phyloP scores from a whole-genome alignment of 2,113 vertebrate species.

The Steatornis caripensis region DNA sequence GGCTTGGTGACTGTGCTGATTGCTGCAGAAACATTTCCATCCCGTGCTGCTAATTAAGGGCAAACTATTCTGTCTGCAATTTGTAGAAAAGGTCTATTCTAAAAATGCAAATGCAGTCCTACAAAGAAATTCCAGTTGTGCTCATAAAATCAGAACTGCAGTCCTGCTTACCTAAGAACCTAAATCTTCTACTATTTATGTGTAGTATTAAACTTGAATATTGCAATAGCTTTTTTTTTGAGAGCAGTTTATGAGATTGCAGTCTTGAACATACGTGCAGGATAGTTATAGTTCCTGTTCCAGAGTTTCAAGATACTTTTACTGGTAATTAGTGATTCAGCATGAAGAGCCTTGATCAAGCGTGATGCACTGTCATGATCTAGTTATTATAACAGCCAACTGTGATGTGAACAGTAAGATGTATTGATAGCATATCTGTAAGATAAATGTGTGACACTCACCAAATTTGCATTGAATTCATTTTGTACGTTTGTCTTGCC shows the following conservation, averaged over 20 bases:
- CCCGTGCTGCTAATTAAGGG: background rate
- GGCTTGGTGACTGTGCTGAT: background rate
- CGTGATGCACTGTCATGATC: background rate
- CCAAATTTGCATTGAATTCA: background rate
- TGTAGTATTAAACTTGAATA: background rate
- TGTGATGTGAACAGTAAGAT: background rate
- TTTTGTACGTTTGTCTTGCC: background rate
- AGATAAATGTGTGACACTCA: background rate
- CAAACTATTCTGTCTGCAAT: background rate
- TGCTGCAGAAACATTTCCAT: background rate
- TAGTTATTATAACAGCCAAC: background rate
- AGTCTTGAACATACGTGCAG: accelerated
- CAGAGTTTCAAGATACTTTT: background rate
- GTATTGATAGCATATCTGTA: background rate
- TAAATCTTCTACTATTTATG: background rate
- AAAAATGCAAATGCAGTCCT: background rate
- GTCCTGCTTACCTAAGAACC: background rate
- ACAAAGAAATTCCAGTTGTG: background rate
- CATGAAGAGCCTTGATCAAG: background rate
- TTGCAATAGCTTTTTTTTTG: background rate
- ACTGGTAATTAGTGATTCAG: background rate
- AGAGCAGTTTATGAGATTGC: background rate
- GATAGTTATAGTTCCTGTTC: background rate
- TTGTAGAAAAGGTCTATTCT: background rate
- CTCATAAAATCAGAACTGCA: background rate